phyloP scores from a whole-genome alignment of 2,888 invertebrate genomes.

The Calephelis perditalis region DNA sequence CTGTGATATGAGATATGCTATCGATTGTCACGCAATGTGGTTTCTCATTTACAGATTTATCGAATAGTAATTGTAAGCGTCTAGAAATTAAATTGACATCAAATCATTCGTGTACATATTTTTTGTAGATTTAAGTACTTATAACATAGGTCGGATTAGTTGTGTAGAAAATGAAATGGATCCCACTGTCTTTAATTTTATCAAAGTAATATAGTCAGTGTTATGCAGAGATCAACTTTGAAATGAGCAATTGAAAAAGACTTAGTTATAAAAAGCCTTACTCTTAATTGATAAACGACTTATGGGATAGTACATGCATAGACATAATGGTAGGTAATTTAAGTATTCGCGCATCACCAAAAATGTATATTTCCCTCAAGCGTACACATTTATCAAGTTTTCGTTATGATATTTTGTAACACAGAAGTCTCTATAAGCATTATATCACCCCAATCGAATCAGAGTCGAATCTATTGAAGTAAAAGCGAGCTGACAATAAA shows the following conservation, averaged over 20 bases:
- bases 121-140: neutral
- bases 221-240: neutral
- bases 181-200: slow-evolving; percentile 7
- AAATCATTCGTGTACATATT: slow-evolving; percentile 7
- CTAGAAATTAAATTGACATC: slow-evolving; percentile 10
- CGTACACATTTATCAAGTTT: too few relatives aligned
- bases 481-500: too few relatives aligned
- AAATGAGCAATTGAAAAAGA: neutral
- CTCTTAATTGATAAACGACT: neutral
- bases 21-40: slow-evolving; percentile 21
- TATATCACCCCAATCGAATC: too few relatives aligned
- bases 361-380: too few relatives aligned
- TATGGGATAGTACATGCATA: neutral
- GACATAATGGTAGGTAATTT: too few relatives aligned
- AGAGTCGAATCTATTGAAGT: too few relatives aligned
- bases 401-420: too few relatives aligned
- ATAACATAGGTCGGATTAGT: slow-evolving; percentile 9
- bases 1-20: slow-evolving; percentile 53
- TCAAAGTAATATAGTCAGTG: neutral
- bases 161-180: slow-evolving; percentile 8
- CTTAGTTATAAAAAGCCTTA: neutral
- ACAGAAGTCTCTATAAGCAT: too few relatives aligned
- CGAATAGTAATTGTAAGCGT: slow-evolving; percentile 5
- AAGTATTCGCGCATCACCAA: too few relatives aligned
- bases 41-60: slow-evolving; percentile 8